Evolutionary conservation across 2,888 invertebrate genomes (phyloP), one percentile per base, ranked within the genome.

Genomic region (Tetrapedia diversipes): DNA sequence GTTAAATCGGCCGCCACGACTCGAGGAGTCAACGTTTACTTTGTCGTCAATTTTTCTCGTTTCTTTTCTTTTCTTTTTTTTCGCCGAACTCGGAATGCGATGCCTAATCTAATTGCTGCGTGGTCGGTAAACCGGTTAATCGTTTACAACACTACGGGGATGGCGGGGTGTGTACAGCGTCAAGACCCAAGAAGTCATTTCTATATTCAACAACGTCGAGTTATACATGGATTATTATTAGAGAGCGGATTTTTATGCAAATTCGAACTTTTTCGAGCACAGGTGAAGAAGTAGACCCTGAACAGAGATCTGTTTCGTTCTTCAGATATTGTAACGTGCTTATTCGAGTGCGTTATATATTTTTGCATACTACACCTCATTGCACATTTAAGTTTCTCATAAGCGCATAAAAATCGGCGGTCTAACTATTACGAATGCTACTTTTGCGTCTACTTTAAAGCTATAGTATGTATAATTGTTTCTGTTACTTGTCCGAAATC

Each of bases 1-100:
- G 37, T 65, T 57, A 59, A n/a, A n/a, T 22, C 64, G n/a, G 19
- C 53, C 27, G 70, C 63, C 78, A 69, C 67, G 61, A 63, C 32
- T 57, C 67, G 51, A 59, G 51, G 68, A 53, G 29, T 41, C 65
- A 67, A 68, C 47, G 64, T 77, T 53, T 56, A 41, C 60, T 65
- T 16, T 37, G n/a, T n/a, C n/a, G n/a, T n/a, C n/a, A n/a, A n/a
- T n/a, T n/a, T n/a, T n/a, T n/a, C n/a, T n/a, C n/a, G n/a, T n/a
- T n/a, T n/a, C n/a, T n/a, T n/a, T n/a, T n/a, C n/a, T n/a, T n/a
- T 32, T 37, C 16, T 1, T 56, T 24, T 39, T 16, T 41, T 51
- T 24, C 14, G 24, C 19, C 24, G n/a, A 29, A 34, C 14, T 49
- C 19, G 41, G 37, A 29, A 63, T 43, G 19, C 27, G 54, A 57